Evolutionary conservation across 2,113 vertebrate species (phyloP).

Genomic region (Lepus europaeus): DNA sequence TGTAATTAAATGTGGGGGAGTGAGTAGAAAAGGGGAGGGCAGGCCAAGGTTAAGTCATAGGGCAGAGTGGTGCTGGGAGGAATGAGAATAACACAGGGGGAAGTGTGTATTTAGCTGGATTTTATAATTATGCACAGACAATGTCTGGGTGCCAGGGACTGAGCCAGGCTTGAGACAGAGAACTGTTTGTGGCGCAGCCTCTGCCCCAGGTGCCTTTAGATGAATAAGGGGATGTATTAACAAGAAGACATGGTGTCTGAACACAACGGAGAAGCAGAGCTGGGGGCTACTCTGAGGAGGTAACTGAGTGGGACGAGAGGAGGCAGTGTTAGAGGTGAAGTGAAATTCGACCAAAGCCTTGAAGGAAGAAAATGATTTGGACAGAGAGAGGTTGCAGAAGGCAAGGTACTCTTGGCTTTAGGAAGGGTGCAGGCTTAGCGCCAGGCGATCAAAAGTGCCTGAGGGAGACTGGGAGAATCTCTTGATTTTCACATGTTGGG

Average conservation of each 20-base stretch:
- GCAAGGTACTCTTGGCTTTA: neutral
- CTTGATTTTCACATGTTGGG: neutral
- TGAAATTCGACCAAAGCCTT: neutral
- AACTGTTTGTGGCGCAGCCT: neutral
- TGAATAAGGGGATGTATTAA: neutral
- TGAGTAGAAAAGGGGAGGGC: neutral
- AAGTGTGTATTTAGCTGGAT: neutral
- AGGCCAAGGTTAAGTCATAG: conserved; percentile 3
- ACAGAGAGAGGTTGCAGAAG: neutral
- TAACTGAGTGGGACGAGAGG: neutral
- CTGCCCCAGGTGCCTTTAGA: neutral
- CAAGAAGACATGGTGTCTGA: neutral
- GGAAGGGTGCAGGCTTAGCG: neutral
- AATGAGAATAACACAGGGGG: neutral
- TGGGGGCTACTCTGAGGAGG: neutral
- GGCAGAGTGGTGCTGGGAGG: neutral
- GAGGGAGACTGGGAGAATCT: neutral
- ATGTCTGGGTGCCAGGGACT: neutral
- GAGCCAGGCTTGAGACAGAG: neutral
- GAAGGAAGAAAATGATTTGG: neutral
- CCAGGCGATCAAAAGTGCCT: neutral
- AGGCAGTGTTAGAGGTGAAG: neutral
- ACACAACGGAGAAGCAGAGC: neutral
- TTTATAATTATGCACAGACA: neutral
- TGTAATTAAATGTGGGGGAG: conserved; percentile 56